Base-by-base conservation (phyloP, 2,113 vertebrate species). In the Motacilla tschutschensis region DNA sequence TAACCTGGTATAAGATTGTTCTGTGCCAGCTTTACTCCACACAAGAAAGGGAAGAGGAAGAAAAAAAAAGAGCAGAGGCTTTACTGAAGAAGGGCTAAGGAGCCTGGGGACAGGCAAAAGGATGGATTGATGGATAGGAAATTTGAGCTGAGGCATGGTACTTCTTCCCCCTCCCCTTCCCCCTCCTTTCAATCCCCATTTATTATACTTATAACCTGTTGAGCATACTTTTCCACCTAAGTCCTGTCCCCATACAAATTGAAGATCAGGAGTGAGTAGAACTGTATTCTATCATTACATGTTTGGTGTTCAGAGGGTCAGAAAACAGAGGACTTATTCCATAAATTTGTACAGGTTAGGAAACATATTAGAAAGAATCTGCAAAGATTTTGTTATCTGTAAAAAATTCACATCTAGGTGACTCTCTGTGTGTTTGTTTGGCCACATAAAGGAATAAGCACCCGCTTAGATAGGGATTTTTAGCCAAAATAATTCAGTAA, bases 131-230 rank as follows among this genome's bases (percentile, higher is more conserved):
- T 22, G 26, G 43, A 43, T 47, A 59, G 5, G 13, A 85, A 31
- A 55, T 59, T 60, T 60, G 35, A 47, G 9, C 22, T 4, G 14
- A 1, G 17, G 3, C 8, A 5, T 9, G 8, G 17, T 59, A 55
- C 6, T 28, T 36, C 1, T 2, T 0, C 4, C 5, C 17, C 7
- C 1, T 2, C 0, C 4, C 5, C 17, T 6, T 4, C 4, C 6
- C 2, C 5, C 15, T 17, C 6, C 6, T 40, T 55, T 76, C 15
- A 48, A 3, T 85, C 17, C 1, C 11, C 4, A 12, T 87, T 48
- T 86, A 18, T 69, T 57, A 57, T 17, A 2, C 9, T 22, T 47
- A 3, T 71, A 40, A 64, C 5, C 22, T n/a, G 26, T 4, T 47
- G 5, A 18, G 12, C 50, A 10, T 67, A 47, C 29, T 75, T 92